phyloP scores from a whole-genome alignment of 2,888 invertebrate genomes.

The Orgyia antiqua region DNA sequence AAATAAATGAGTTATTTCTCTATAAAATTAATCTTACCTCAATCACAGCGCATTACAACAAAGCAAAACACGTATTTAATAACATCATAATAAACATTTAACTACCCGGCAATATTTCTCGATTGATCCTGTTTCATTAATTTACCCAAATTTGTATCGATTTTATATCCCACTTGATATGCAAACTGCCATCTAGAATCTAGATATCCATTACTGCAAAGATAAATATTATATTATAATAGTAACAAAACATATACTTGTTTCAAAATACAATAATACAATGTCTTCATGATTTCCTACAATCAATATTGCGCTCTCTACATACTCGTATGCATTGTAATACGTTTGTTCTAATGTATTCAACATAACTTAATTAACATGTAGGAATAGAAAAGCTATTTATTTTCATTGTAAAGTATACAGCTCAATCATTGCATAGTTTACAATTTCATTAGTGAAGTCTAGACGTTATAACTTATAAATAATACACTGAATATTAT shows the following conservation, averaged over 20 bases:
- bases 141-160: constrained; percentile 11
- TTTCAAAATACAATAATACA: constrained; percentile 8
- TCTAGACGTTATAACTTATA: no score
- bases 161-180: constrained; percentile 8
- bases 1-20: no score
- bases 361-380: no score
- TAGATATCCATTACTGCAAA: constrained; percentile 8
- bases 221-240: constrained; percentile 2
- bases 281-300: constrained; percentile 2
- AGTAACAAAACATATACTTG: constrained; percentile 3
- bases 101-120: constrained; percentile 3
- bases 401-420: constrained; percentile 1
- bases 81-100: constrained; percentile 1
- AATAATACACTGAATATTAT: no score
- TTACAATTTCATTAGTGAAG: background rate
- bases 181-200: constrained; percentile 7
- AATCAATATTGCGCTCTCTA: constrained; percentile 9
- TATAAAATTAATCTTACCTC: no score
- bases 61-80: no score
- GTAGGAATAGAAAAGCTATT: background rate
- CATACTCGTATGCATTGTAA: constrained; percentile 1
- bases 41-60: no score
- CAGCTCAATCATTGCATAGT: background rate
- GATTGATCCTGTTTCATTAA: constrained; percentile 18
- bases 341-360: no score